Evolutionary conservation across 2,113 vertebrate genomes (phyloP).

Genomic region (Arvicanthis niloticus): DNA sequence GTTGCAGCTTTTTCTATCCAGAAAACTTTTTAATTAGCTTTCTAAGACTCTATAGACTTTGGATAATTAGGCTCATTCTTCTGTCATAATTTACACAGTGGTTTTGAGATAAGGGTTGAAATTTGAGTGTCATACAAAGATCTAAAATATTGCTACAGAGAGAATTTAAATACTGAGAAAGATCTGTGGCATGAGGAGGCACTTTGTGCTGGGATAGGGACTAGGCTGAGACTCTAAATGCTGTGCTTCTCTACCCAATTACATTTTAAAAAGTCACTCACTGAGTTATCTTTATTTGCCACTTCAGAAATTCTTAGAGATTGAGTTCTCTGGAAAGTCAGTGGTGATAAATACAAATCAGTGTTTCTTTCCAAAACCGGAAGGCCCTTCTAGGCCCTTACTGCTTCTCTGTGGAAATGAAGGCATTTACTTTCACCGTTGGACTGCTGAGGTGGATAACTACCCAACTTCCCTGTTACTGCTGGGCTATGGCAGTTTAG

Average conservation of each 20-base stretch:
- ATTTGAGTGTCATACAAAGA: not conserved
- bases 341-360: not conserved
- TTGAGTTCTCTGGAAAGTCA: slow-evolving; percentile 27
- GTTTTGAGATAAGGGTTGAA: slow-evolving; percentile 50
- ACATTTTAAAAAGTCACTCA: not conserved
- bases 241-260: not conserved
- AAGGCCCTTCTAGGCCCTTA: not conserved
- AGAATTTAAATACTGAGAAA: not conserved
- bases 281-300: slow-evolving; percentile 19
- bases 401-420: slow-evolving; percentile 22
- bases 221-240: not conserved
- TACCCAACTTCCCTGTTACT: not conserved
- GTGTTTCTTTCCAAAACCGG: not conserved
- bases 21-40: slow-evolving; percentile 41
- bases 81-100: slow-evolving; percentile 35
- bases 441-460: not conserved
- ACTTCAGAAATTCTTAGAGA: slow-evolving; percentile 23
- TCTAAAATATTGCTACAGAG: not conserved
- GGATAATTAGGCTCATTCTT: not conserved
- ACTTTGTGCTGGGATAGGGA: not conserved
- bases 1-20: slow-evolving; percentile 29
- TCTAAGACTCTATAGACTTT: slow-evolving; percentile 23
- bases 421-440: not conserved
- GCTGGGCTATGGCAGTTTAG: not conserved
- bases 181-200: not conserved